A percentile compares a stretch with the other conserved stretches of the same genome.
These are phyloP conservation scores for Oreamnos americanus DNA, from an alignment of 2,113 vertebrate species.

Conservation along the genomic window DNA sequence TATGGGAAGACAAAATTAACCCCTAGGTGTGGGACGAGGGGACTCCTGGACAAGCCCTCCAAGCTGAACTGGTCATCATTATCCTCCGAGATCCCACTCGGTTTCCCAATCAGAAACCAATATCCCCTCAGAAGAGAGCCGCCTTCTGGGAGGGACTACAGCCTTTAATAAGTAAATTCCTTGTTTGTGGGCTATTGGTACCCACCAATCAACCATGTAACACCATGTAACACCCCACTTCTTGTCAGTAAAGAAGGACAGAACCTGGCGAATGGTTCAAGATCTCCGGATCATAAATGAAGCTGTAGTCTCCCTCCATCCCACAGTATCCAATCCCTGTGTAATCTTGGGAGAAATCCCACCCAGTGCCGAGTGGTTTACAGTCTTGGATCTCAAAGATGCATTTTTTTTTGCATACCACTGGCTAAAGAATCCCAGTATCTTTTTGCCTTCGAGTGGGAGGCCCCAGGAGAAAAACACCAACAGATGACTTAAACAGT, in stretches of 20 bases:
- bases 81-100: rapidly evolving
- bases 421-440: background rate
- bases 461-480: background rate
- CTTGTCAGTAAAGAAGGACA: background rate
- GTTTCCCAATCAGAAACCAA: background rate
- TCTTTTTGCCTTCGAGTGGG: background rate
- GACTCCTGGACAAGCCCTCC: background rate
- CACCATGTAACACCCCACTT: background rate
- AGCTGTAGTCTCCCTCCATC: background rate
- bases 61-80: background rate
- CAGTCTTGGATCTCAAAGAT: background rate
- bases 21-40: background rate
- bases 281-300: background rate
- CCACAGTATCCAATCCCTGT: background rate
- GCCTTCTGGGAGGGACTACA: background rate
- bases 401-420: background rate
- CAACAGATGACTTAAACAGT: background rate
- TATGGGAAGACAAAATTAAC: background rate
- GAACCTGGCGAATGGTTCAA: background rate
- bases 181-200: background rate
- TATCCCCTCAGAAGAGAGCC: background rate
- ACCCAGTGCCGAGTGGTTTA: background rate
- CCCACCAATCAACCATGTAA: background rate
- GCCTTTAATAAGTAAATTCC: background rate
- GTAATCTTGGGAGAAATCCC: background rate